phyloP scores from a whole-genome alignment of 2,797 vertebrate species.

The Phoeniculus purpureus region DNA sequence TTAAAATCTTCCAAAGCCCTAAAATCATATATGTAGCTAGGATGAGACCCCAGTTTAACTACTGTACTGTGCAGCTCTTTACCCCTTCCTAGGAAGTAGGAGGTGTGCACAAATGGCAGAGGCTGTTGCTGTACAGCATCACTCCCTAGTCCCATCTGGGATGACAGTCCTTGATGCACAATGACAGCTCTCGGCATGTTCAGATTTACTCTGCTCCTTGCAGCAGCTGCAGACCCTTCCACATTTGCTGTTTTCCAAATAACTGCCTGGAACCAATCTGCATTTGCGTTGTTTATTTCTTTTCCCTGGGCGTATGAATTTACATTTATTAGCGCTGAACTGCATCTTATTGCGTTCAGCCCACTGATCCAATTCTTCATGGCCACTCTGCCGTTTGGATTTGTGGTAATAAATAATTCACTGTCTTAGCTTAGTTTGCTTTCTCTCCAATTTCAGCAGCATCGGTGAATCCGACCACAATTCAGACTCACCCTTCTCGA shows the following conservation, averaged over 20 bases:
- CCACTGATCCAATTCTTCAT: slow-evolving; percentile 29
- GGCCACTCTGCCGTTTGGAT: slow-evolving; percentile 10
- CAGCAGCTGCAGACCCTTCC: slow-evolving; percentile 13
- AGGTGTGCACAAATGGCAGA: not conserved
- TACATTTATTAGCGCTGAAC: slow-evolving; percentile 65
- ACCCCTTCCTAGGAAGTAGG: not conserved
- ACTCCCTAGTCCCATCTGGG: not conserved
- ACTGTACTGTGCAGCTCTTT: not conserved
- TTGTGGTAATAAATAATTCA: slow-evolving; percentile 65
- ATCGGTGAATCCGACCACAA: not conserved
- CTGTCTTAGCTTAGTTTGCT: slow-evolving; percentile 11
- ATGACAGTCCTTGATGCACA: not conserved
- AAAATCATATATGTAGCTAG: not conserved
- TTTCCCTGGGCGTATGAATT: slow-evolving; percentile 63
- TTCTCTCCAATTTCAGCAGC: not conserved
- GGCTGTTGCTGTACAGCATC: not conserved
- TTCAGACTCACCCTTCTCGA: not conserved
- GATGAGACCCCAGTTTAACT: not conserved
- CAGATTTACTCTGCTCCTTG: not conserved
- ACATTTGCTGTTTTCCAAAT: slow-evolving; percentile 17
- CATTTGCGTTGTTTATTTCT: slow-evolving; percentile 48
- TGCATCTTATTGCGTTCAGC: slow-evolving; percentile 52
- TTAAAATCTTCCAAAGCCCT: not conserved
- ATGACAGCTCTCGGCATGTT: not conserved
- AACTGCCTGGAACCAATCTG: slow-evolving; percentile 51